Base-by-base conservation (phyloP, 2,113 vertebrate species). In the Globicephala melas region DNA sequence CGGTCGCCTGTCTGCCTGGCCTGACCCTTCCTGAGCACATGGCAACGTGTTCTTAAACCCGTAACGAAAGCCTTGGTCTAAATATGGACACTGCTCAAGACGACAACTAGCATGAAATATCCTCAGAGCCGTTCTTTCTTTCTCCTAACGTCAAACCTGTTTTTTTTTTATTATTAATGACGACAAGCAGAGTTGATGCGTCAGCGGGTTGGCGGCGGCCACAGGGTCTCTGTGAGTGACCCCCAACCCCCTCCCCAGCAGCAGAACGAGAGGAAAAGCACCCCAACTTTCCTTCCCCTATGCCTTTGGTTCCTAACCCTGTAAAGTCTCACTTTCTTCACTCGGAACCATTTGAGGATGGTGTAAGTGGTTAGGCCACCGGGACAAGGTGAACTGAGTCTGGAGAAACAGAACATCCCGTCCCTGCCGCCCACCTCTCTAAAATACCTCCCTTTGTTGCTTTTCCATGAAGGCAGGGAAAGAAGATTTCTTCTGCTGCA, bases 211-310 rank as follows among this genome's bases (percentile, higher is more conserved):
- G 31, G 62, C 53, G 71, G 47, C 5, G 68, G 53, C 47, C 25
- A 5, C 36, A 0, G 28, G 23, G 18, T 82, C 41, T 89, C 5
- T 28, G 0, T 28, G 6, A 36, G 53, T 44, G 23, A 41, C 53
- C 36, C 13, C n/a, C 18, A 47, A 31, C 50, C 26, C 2, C 17
- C 0, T 33, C 2, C 31, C 50, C 28, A 0, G 0, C 63, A 58
- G 58, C 38, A 53, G 53, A 13, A 3, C 0, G 4, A n/a, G 14
- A 41, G 4, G 25, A 17, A 50, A 20, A 84, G 31, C 63, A 1
- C 23, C 23, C 21, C 23, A 3, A 0, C 33, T n/a, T 80, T 47
- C 25, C 76, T 50, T 38, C 28, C 62, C n/a, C 31, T 17, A 2
- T 21, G 68, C n/a, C 77, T 14, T 65, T 20, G 13, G 15, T 31